phyloP scores from a whole-genome alignment of 2,888 invertebrate genomes.

The Antheraea yamamai region DNA sequence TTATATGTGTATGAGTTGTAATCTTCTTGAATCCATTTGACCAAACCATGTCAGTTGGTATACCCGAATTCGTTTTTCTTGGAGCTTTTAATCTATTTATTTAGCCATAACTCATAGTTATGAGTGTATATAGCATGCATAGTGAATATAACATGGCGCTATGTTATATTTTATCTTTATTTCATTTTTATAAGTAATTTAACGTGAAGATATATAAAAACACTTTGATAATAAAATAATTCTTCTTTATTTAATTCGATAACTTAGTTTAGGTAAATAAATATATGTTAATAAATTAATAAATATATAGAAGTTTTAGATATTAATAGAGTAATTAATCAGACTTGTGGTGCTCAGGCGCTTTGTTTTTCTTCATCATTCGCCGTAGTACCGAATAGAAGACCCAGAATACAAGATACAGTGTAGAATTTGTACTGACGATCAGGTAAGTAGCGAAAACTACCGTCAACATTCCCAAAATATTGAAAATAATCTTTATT shows the following conservation, averaged over 20 bases:
- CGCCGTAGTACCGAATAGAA: constrained; percentile 65
- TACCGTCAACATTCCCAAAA: constrained; percentile 61
- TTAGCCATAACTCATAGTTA: too few species aligned
- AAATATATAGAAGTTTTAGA: not conserved
- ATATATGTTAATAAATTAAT: not conserved
- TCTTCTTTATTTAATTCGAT: not conserved
- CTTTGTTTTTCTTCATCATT: constrained; percentile 52
- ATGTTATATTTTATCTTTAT: too few species aligned
- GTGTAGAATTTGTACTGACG: constrained; percentile 62
- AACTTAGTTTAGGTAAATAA: not conserved
- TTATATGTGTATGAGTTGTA: too few species aligned
- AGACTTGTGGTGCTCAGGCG: constrained; percentile 42
- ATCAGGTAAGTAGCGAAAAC: constrained; percentile 66
- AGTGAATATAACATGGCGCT: too few species aligned
- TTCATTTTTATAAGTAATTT: too few species aligned
- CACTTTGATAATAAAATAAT: not conserved
- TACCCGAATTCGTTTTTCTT: too few species aligned
- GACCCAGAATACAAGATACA: constrained; percentile 71
- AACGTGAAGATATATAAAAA: too few species aligned
- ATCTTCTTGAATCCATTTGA: too few species aligned
- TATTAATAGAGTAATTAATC: constrained; percentile 36
- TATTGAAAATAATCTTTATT: constrained; percentile 50
- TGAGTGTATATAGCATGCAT: too few species aligned
- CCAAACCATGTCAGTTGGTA: too few species aligned
- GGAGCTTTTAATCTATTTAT: too few species aligned